These are phyloP conservation scores for Marasmarcha lunaedactyla DNA, from an alignment of 2,888 invertebrate genomes.

Conservation along the genomic window DNA sequence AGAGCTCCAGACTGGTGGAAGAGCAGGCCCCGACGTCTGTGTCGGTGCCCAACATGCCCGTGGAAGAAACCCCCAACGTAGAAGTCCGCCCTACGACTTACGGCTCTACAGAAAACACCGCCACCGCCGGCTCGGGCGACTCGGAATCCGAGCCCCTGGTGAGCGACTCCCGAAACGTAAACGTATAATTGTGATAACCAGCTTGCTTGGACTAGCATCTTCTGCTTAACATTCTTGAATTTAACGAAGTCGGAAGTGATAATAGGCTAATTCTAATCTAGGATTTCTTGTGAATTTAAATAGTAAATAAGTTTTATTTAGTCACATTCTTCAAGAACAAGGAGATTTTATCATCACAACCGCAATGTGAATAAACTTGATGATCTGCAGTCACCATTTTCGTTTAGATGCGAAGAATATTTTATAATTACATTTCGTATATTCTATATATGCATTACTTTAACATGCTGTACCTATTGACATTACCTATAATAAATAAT, in stretches of 20 bases:
- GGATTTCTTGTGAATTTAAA: too few species aligned
- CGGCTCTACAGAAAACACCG: conserved; percentile 47
- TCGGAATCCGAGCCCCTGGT: conserved; percentile 46
- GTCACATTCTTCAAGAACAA: too few species aligned
- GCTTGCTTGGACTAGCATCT: too few species aligned
- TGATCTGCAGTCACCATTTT: too few species aligned
- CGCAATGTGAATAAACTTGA: too few species aligned
- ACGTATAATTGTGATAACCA: not conserved
- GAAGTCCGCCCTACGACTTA: conserved; percentile 44
- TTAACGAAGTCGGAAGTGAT: too few species aligned
- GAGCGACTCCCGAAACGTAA: conserved; percentile 8
- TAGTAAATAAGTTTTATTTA: conserved; percentile 2
- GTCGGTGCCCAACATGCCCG: conserved; percentile 42
- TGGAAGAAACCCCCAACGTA: conserved; percentile 34
- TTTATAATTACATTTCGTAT: too few species aligned
- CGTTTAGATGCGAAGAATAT: too few species aligned
- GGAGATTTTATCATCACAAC: too few species aligned
- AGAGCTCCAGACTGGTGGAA: conserved; percentile 58
- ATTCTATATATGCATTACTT: not conserved
- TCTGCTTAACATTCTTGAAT: too few species aligned
- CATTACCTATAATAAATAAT: not conserved
- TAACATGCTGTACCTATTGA: not conserved
- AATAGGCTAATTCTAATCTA: too few species aligned
- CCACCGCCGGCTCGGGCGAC: conserved; percentile 23
- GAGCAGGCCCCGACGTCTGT: conserved; percentile 37